Evolutionary conservation across 2,888 invertebrate species (phyloP).

Genomic region (Xestobium rufovillosum): DNA sequence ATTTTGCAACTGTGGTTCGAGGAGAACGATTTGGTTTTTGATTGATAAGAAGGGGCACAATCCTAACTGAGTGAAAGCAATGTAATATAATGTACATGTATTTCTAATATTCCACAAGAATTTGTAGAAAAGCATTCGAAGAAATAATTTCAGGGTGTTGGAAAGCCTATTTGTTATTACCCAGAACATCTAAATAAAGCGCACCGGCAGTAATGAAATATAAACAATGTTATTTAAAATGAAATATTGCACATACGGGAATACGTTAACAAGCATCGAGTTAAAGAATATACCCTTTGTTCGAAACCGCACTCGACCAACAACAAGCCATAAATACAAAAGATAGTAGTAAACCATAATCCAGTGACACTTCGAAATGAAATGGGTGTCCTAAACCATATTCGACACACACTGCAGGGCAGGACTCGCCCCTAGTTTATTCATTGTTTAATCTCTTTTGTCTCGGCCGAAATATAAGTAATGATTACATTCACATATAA

Average conservation of each 20-base stretch:
- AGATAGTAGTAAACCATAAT: slow-evolving; percentile 41
- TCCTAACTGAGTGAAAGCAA: too few relatives aligned
- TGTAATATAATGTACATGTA: too few relatives aligned
- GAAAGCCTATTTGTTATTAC: slow-evolving; percentile 34
- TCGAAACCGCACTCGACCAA: slow-evolving; percentile 39
- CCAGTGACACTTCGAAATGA: slow-evolving; percentile 40
- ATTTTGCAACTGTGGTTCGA: too few relatives aligned
- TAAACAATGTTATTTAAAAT: slow-evolving; percentile 43
- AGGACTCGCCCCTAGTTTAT: slow-evolving; percentile 22
- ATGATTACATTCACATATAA: slow-evolving; percentile 4
- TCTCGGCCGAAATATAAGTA: too few relatives aligned
- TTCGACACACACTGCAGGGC: slow-evolving; percentile 35
- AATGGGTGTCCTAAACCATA: slow-evolving; percentile 41
- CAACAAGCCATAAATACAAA: slow-evolving; percentile 42
- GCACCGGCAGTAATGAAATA: slow-evolving; percentile 38
- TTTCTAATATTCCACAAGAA: too few relatives aligned
- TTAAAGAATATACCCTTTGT: slow-evolving; percentile 42
- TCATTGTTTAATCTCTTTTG: background rate
- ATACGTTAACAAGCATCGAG: slow-evolving; percentile 42
- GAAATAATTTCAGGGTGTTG: slow-evolving; percentile 22
- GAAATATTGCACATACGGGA: slow-evolving; percentile 40
- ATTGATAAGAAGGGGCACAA: too few relatives aligned
- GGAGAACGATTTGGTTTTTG: too few relatives aligned
- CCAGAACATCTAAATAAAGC: slow-evolving; percentile 37
- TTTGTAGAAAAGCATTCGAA: slow-evolving; percentile 3